Evolutionary conservation across 2,888 invertebrate genomes (phyloP).

Genomic region (Uropetala carovei): DNA sequence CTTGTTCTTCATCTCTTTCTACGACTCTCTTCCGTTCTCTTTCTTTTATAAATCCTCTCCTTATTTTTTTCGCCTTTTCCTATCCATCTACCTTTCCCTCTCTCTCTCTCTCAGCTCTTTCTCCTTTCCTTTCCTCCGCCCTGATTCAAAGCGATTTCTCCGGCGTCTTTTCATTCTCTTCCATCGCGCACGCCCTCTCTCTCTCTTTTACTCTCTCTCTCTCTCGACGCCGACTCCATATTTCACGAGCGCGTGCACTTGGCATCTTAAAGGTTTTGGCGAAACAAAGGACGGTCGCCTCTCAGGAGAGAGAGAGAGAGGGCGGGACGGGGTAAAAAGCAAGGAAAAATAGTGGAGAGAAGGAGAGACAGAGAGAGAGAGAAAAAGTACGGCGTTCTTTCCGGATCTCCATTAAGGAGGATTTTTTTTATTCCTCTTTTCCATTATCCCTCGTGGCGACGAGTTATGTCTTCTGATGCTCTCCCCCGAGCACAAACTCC

Average conservation of each 20-base stretch:
- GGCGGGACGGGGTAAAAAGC: too few relatives aligned
- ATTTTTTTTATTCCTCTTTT: background rate
- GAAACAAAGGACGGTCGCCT: conserved; percentile 46
- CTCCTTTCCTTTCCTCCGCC: too few relatives aligned
- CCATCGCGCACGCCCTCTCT: background rate
- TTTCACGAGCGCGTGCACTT: conserved; percentile 52
- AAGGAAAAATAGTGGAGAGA: too few relatives aligned
- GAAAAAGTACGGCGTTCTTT: background rate
- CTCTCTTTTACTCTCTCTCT: background rate
- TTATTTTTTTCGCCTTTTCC: background rate
- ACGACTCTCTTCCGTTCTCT: too few relatives aligned
- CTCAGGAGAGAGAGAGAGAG: background rate
- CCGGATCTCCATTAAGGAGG: background rate
- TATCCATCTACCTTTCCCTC: background rate
- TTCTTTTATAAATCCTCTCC: background rate
- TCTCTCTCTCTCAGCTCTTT: background rate
- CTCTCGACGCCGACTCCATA: conserved; percentile 24
- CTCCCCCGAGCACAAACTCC: background rate
- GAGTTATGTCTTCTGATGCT: background rate
- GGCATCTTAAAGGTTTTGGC: conserved; percentile 53
- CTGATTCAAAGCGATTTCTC: too few relatives aligned
- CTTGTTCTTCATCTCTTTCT: too few relatives aligned
- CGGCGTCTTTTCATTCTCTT: background rate
- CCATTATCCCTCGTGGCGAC: background rate
- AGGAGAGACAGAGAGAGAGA: too few relatives aligned